Conservation (phyloP, 2,888 invertebrate species). For the Brenthis ino region DNA sequence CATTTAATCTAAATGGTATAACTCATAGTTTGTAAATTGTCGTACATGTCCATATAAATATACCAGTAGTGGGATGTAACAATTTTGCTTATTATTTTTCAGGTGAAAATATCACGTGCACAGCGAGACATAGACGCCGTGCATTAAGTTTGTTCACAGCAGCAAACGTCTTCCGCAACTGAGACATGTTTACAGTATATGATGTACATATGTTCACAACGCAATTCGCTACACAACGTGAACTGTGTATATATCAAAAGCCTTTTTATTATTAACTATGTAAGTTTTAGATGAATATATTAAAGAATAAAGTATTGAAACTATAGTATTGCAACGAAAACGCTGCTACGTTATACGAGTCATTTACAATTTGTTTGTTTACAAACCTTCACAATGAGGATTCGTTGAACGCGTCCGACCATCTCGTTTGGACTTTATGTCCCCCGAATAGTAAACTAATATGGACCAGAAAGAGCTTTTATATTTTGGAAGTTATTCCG, state of each 20-base stretch:
- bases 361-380: slow-evolving; percentile 2
- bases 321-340: slow-evolving; percentile 5
- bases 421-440: slow-evolving; percentile 1
- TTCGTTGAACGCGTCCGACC: slow-evolving; percentile 2
- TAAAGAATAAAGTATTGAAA: neutral
- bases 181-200: neutral
- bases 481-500: slow-evolving; percentile 48
- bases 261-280: neutral
- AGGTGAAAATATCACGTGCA: slow-evolving; percentile 96
- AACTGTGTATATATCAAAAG: slow-evolving; percentile 6
- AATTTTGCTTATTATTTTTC: slow-evolving; percentile 43
- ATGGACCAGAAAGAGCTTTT: slow-evolving; percentile 44
- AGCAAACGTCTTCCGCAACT: slow-evolving; percentile 8
- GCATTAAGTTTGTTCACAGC: slow-evolving; percentile 58
- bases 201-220: neutral
- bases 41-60: too few relatives aligned
- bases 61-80: slow-evolving; percentile 10
- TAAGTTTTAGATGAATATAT: slow-evolving; percentile 19
- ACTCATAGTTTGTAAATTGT: too few relatives aligned
- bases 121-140: slow-evolving; percentile 95
- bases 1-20: too few relatives aligned
- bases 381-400: slow-evolving; percentile 3
- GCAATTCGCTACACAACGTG: neutral
- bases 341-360: neutral
- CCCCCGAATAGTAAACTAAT: slow-evolving; percentile 2